A percentile compares a stretch with the other conserved stretches of the same genome.
These are phyloP conservation scores for Malacosoma neustria DNA, from an alignment of 2,888 invertebrate species.

Conservation along the genomic window DNA sequence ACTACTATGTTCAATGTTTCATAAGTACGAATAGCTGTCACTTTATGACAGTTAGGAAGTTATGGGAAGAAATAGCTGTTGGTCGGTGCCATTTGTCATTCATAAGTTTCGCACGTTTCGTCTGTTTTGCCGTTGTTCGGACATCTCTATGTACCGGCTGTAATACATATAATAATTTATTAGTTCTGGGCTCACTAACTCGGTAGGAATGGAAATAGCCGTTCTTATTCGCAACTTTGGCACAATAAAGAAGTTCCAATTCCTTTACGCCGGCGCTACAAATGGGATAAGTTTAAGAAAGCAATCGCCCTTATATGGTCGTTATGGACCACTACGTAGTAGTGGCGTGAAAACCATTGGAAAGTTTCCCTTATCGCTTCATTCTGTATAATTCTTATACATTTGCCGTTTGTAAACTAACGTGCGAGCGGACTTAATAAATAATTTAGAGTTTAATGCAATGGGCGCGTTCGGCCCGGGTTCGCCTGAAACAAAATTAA, in stretches of 20 bases:
- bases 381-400: conserved; percentile 49
- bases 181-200: conserved; percentile 38
- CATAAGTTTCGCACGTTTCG: conserved; percentile 27
- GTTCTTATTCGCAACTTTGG: conserved; percentile 55
- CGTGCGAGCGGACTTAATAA: conserved; percentile 24
- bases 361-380: conserved; percentile 58
- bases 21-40: conserved; percentile 11
- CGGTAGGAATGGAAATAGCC: conserved; percentile 64
- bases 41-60: conserved; percentile 19
- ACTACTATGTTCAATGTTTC: not conserved
- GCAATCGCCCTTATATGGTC: conserved; percentile 72
- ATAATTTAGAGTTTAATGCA: conserved; percentile 25
- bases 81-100: conserved; percentile 31
- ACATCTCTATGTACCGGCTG: not conserved
- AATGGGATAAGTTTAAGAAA: conserved; percentile 72
- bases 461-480: conserved; percentile 24
- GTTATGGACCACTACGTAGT: conserved; percentile 60
- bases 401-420: conserved; percentile 26
- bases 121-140: not conserved
- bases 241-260: conserved; percentile 68
- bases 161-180: conserved; percentile 36
- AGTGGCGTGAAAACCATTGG: conserved; percentile 59
- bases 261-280: conserved; percentile 53
- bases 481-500: conserved; percentile 59
- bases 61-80: conserved; percentile 24